Evolutionary conservation across 2,113 vertebrate genomes (phyloP).

Genomic region (Boleophthalmus pectinirostris): DNA sequence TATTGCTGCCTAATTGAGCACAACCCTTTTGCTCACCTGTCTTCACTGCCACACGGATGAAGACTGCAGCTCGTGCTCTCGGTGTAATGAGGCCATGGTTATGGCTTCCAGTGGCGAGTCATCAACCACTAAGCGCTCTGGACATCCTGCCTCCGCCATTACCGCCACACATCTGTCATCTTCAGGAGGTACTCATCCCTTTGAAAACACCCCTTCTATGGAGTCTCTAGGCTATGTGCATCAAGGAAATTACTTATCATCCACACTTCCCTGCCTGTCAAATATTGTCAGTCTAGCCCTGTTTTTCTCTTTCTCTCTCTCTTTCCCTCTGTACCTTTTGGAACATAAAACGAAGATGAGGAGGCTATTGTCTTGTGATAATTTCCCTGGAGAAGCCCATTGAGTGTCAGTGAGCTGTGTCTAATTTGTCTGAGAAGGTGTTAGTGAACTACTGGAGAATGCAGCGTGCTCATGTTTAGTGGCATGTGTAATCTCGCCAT

Average conservation of each 20-base stretch:
- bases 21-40: conserved; percentile 50
- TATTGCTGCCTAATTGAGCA: conserved; percentile 67
- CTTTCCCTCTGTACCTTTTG: conserved; percentile 12
- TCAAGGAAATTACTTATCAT: conserved; percentile 76
- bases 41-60: conserved; percentile 54
- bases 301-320: conserved; percentile 28
- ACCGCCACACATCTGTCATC: conserved; percentile 73
- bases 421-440: conserved; percentile 77
- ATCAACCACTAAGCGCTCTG: conserved; percentile 51
- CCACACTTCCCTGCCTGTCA: conserved; percentile 64
- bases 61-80: conserved; percentile 55
- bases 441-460: conserved; percentile 63
- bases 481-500: conserved; percentile 59
- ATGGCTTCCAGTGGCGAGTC: conserved; percentile 50
- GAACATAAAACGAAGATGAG: conserved; percentile 67
- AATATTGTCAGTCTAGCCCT: conserved; percentile 31
- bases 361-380: conserved; percentile 69
- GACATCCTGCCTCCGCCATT: conserved; percentile 62
- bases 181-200: conserved; percentile 73
- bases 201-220: conserved; percentile 57
- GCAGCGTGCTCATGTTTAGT: conserved; percentile 63
- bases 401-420: conserved; percentile 70
- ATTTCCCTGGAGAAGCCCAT: conserved; percentile 73
- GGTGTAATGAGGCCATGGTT: conserved; percentile 74
- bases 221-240: conserved; percentile 56